A percentile compares a stretch with the other conserved stretches of the same genome.
Conservation (phyloP, 2,888 invertebrate species). For the Callimorpha dominula region DNA sequence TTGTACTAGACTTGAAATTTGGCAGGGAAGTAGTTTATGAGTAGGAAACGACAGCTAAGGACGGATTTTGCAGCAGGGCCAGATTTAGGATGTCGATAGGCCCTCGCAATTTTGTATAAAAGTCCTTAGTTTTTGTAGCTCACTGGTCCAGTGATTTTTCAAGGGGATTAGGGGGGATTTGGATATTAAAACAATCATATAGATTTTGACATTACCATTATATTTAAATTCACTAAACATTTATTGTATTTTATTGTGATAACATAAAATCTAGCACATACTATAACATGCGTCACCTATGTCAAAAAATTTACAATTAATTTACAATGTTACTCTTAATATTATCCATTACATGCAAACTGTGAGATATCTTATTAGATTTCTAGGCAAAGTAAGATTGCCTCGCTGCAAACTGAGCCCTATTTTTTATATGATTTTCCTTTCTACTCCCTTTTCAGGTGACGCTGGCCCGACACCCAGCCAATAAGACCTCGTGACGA, state of each 20-base stretch:
- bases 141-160: too few relatives aligned
- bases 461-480: too few relatives aligned
- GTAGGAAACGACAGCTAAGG: too few relatives aligned
- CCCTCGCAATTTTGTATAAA: too few relatives aligned
- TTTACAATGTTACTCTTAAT: slow-evolving; percentile 46
- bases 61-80: too few relatives aligned
- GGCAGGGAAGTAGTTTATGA: too few relatives aligned
- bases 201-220: slow-evolving; percentile 55
- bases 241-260: slow-evolving; percentile 55
- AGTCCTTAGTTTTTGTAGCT: too few relatives aligned
- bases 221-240: slow-evolving; percentile 62
- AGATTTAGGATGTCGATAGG: too few relatives aligned
- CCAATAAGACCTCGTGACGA: too few relatives aligned
- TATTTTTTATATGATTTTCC: neutral
- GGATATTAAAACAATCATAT: slow-evolving; percentile 37
- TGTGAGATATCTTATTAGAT: neutral
- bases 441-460: too few relatives aligned
- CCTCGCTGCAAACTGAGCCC: neutral
- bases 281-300: slow-evolving; percentile 53
- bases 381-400: neutral
- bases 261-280: slow-evolving; percentile 60
- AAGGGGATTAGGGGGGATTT: neutral
- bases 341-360: slow-evolving; percentile 22
- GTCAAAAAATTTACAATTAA: slow-evolving; percentile 62
- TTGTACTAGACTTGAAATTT: too few relatives aligned